These are phyloP conservation scores for Carcina quercana DNA, from an alignment of 2,888 invertebrate genomes.

Conservation along the genomic window DNA sequence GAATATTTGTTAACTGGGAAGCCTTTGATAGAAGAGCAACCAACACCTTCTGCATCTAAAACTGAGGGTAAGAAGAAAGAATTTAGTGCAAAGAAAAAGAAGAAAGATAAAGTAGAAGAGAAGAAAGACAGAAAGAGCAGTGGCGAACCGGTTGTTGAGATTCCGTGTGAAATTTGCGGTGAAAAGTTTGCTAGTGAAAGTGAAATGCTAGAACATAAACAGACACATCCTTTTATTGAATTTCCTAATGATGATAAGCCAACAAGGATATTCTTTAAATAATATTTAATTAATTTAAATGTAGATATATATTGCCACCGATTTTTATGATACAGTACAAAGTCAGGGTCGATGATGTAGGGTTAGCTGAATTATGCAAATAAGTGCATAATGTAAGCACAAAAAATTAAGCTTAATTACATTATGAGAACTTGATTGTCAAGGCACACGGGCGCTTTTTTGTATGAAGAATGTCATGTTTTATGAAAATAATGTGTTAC, in stretches of 20 bases:
- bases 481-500: no score
- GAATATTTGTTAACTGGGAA: constrained; percentile 51
- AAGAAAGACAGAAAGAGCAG: constrained; percentile 14
- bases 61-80: constrained; percentile 32
- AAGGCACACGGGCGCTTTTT: no score
- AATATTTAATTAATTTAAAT: constrained; percentile 17
- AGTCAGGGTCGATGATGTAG: no score
- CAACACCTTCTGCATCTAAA: constrained; percentile 33
- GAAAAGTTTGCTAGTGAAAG: constrained; percentile 47
- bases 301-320: no score
- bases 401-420: no score
- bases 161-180: constrained; percentile 60
- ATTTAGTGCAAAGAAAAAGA: constrained; percentile 33
- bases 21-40: constrained; percentile 35
- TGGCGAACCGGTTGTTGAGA: constrained; percentile 16
- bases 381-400: no score
- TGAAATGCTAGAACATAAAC: constrained; percentile 58
- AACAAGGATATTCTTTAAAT: constrained; percentile 69
- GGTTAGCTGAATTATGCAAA: no score
- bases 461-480: no score
- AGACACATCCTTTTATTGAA: constrained; percentile 64
- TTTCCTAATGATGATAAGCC: constrained; percentile 65
- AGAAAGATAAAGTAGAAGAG: constrained; percentile 22
- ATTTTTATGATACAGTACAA: no score
- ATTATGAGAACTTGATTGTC: no score